Conservation (phyloP, 2,888 invertebrate species). For the Autographa gamma region DNA sequence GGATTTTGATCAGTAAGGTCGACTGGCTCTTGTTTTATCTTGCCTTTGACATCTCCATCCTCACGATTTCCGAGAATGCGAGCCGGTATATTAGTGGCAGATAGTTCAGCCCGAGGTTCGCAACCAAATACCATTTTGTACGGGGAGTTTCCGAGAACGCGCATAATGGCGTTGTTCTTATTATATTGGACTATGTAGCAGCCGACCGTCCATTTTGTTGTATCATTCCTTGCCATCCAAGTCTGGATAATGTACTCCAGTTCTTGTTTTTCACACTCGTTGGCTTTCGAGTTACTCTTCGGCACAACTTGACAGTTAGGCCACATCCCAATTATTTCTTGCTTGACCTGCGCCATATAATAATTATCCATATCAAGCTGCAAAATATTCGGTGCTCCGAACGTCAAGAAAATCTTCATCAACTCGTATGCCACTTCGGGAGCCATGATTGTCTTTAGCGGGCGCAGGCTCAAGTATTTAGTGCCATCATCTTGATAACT, state of each 20-base stretch:
- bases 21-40: neutral
- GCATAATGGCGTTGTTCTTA: conserved; percentile 10
- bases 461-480: conserved; percentile 19
- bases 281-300: neutral
- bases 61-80: neutral
- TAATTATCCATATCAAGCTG: conserved; percentile 1
- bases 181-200: conserved; percentile 25
- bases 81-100: neutral
- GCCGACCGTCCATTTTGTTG: conserved; percentile 24
- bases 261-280: neutral
- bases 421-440: conserved; percentile 21
- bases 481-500: conserved; percentile 19
- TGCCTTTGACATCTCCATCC: neutral
- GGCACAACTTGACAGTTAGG: conserved; percentile 8
- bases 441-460: conserved; percentile 17
- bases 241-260: conserved; percentile 5
- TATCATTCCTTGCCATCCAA: conserved; percentile 27
- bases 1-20: neutral
- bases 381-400: conserved; percentile 18
- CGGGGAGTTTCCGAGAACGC: conserved; percentile 3
- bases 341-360: neutral
- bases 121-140: conserved; percentile 14
- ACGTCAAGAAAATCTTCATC: conserved; percentile 21
- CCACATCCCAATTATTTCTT: conserved; percentile 18
- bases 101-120: conserved; percentile 2